Base-by-base conservation (phyloP, 2,888 invertebrate species). In the Cephus runcator region DNA sequence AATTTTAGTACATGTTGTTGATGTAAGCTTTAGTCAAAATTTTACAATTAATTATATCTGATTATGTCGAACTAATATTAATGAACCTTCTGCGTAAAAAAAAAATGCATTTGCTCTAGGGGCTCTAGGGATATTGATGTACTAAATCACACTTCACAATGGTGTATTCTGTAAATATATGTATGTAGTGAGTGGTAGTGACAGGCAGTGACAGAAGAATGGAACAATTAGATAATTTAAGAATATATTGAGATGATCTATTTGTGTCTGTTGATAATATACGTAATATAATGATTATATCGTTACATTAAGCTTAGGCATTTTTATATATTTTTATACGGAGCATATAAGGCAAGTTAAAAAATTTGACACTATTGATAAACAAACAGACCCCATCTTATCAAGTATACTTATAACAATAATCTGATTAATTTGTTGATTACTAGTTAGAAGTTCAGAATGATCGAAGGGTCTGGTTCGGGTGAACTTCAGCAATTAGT, bases 401-500 rank as follows among this genome's bases (percentile, higher is more conserved):
- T 56, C 23, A 23, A 23, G 56, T 56, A 9, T 23, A 40, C 40
- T 3, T 35, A 12, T 35, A 40, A 40, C 6, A 40, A 40, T 40
- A 40, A 40, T 40, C 40, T 40, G 40, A 15, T 40, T 40, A 40
- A 40, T 23, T 40, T 40, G 40, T 15, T 23, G 1, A 40, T 40
- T 40, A 40, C 40, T 23, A 40, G 4, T 40, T 40, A 40, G 23
- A 23, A 23, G 9, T 56, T 23, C 56, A 56, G 23, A 56, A 92
- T 92, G 92, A 88, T 88, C 71, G 91, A 91, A 79, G 87, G 85
- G 76, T 89, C 91, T 68, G 90, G 91, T 79, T 92, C 90, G 79
- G 91, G 92, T 76, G 92, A 92, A 82, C 81, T 92, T 34, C 92
- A 92, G 75, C 92, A 92, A 79, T 84, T 92, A 36, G 92, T 92